phyloP scores from a whole-genome alignment of 2,888 invertebrate genomes.

The Eubasilissa splendida region DNA sequence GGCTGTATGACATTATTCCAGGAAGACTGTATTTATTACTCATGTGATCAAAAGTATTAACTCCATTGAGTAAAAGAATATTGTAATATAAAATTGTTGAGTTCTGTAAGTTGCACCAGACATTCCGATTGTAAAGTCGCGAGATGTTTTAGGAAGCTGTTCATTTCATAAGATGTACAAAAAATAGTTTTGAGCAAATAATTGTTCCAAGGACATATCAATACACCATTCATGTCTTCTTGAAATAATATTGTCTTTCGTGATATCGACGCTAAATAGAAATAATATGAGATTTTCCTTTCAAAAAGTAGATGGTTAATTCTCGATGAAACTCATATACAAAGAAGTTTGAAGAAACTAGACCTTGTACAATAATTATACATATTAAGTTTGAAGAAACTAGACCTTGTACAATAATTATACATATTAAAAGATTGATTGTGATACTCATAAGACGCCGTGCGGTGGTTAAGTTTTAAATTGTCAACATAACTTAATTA shows the following conservation, averaged over 20 bases:
- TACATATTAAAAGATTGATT: slow-evolving; percentile 2
- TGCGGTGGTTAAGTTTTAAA: slow-evolving; percentile 21
- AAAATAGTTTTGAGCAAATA: neutral
- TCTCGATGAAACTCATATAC: slow-evolving; percentile 23
- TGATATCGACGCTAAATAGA: too few species aligned
- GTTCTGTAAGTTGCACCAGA: slow-evolving; percentile 20
- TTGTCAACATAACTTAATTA: slow-evolving; percentile 20
- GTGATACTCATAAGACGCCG: slow-evolving; percentile 25
- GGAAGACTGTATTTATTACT: slow-evolving; percentile 58
- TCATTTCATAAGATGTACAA: slow-evolving; percentile 9
- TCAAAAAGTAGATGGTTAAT: neutral
- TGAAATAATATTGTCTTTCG: too few species aligned
- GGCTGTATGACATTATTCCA: slow-evolving; percentile 51
- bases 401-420: slow-evolving; percentile 14
- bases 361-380: slow-evolving; percentile 13
- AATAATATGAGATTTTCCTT: too few species aligned
- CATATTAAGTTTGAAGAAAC: slow-evolving; percentile 17
- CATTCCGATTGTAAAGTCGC: slow-evolving; percentile 33
- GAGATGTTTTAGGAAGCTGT: neutral
- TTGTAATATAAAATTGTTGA: slow-evolving; percentile 54
- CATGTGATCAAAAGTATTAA: slow-evolving; percentile 58
- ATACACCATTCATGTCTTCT: neutral
- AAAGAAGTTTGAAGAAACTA: slow-evolving; percentile 23
- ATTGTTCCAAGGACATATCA: slow-evolving; percentile 19
- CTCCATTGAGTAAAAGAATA: slow-evolving; percentile 71